A percentile compares a stretch with the other conserved stretches of the same genome.
Conservation (phyloP, 2,888 invertebrate genomes). For the Stenolophus ochropezus region DNA sequence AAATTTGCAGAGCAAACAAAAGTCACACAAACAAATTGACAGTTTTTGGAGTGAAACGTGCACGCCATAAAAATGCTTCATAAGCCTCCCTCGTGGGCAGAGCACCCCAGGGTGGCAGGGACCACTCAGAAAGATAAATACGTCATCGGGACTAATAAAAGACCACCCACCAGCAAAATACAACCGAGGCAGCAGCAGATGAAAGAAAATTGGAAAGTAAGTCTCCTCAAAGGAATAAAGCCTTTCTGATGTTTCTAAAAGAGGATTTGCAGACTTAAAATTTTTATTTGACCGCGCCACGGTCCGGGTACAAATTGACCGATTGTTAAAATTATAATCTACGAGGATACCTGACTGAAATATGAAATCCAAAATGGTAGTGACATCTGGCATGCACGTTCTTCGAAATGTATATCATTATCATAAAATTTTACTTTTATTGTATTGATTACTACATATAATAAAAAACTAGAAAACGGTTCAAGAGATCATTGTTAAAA, state of each 20-base stretch:
- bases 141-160: constrained; percentile 56
- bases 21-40: constrained; percentile 19
- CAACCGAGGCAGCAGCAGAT: constrained; percentile 21
- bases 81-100: neutral
- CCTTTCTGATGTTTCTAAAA: constrained; percentile 19
- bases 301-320: neutral
- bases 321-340: neutral
- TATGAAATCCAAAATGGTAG: neutral
- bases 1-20: constrained; percentile 24
- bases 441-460: no score
- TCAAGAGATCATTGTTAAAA: no score
- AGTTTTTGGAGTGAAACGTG: constrained; percentile 8
- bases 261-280: neutral
- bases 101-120: constrained; percentile 17
- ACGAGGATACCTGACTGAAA: neutral
- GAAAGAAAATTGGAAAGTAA: constrained; percentile 56
- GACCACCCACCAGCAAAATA: constrained; percentile 51
- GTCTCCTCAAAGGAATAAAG: constrained; percentile 38
- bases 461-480: no score
- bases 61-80: constrained; percentile 35
- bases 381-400: neutral
- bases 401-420: no score
- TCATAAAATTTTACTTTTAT: no score
- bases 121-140: constrained; percentile 57
- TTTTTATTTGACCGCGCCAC: constrained; percentile 20